Evolutionary conservation across 2,113 vertebrate species (phyloP).

Genomic region (Narcine bancroftii): DNA sequence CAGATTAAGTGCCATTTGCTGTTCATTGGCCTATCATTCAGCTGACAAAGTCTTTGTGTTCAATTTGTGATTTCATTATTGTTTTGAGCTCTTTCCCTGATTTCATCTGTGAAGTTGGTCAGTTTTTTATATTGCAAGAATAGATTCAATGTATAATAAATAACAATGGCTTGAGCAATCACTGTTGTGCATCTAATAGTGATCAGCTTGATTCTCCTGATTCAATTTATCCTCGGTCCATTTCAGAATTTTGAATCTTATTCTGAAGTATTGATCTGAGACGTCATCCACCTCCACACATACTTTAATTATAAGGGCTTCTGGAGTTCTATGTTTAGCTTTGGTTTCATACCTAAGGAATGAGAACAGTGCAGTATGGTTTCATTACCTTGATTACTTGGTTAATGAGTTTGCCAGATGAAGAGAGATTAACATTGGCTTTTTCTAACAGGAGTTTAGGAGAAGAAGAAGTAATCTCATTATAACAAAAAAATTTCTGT

Average conservation of each 20-base stretch:
- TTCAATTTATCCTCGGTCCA: not conserved
- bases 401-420: too few relatives aligned
- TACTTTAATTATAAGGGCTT: too few relatives aligned
- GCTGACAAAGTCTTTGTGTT: not conserved
- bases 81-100: constrained; percentile 1
- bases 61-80: not conserved
- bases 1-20: not conserved
- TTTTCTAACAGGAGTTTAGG: too few relatives aligned
- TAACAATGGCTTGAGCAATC: not conserved
- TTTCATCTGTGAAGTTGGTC: not conserved
- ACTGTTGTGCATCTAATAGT: not conserved
- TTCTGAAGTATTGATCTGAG: too few relatives aligned
- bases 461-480: too few relatives aligned
- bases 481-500: too few relatives aligned
- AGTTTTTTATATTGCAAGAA: not conserved
- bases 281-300: too few relatives aligned
- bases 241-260: not conserved
- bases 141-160: not conserved
- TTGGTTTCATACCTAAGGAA: too few relatives aligned
- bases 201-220: not conserved
- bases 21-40: not conserved
- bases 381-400: too few relatives aligned
- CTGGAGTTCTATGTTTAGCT: too few relatives aligned
- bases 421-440: too few relatives aligned
- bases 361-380: too few relatives aligned